A percentile compares a stretch with the other conserved stretches of the same genome.
Conservation (phyloP, 2,113 vertebrate genomes). For the Chaenogobius annularis region DNA sequence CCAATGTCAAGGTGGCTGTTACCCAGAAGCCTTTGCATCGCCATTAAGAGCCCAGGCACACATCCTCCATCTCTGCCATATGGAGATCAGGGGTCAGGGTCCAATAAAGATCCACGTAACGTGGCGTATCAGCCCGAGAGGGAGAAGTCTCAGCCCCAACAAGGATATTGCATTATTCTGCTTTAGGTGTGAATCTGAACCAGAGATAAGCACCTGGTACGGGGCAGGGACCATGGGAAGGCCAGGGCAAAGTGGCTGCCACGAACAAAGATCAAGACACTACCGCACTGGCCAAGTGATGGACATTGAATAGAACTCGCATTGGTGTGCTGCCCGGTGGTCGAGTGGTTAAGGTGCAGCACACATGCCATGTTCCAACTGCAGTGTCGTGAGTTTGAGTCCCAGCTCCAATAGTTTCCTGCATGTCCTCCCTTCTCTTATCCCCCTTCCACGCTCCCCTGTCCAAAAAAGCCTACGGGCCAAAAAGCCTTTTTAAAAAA, state of each 20-base stretch:
- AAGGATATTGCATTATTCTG: constrained; percentile 67
- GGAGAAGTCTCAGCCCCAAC: constrained; percentile 32
- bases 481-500: too few relatives aligned
- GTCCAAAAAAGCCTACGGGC: too few relatives aligned
- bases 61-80: constrained; percentile 29
- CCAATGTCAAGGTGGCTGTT: constrained; percentile 32
- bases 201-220: constrained; percentile 54
- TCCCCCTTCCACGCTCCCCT: too few relatives aligned
- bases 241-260: constrained; percentile 34
- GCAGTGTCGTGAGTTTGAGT: too few relatives aligned
- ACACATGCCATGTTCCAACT: too few relatives aligned
- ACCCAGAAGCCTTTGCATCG: constrained; percentile 31
- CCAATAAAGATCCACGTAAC: constrained; percentile 50
- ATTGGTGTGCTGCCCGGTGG: too few relatives aligned
- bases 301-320: too few relatives aligned
- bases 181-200: constrained; percentile 74
- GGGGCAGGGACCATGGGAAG: constrained; percentile 40
- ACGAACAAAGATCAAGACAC: constrained; percentile 32
- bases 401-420: too few relatives aligned
- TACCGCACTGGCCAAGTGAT: background rate
- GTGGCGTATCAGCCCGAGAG: constrained; percentile 61
- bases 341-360: too few relatives aligned
- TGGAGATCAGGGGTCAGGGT: constrained; percentile 25
- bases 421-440: too few relatives aligned
- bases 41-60: constrained; percentile 30